Conservation (phyloP, 2,113 vertebrate species). For the Sterna hirundo region DNA sequence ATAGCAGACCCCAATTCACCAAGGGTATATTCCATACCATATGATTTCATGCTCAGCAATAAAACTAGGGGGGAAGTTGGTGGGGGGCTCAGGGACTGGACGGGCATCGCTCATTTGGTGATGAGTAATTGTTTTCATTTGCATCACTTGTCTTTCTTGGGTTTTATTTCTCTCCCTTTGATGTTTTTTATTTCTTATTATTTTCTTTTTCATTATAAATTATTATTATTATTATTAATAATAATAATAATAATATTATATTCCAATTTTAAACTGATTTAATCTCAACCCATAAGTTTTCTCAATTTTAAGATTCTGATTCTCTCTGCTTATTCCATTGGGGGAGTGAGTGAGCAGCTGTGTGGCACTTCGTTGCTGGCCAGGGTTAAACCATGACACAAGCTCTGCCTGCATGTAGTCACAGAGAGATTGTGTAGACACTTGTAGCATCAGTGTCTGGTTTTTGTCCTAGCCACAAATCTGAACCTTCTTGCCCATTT, state of each 20-base stretch:
- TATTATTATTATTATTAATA: neutral
- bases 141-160: neutral
- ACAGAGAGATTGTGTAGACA: neutral
- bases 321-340: neutral
- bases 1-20: neutral
- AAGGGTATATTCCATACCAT: neutral
- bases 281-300: neutral
- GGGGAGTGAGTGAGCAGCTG: neutral
- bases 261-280: neutral
- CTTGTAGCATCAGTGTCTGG: neutral
- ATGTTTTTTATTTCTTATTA: neutral
- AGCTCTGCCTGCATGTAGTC: neutral
- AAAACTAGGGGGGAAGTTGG: neutral
- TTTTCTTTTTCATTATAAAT: neutral
- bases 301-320: neutral
- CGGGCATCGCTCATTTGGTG: neutral
- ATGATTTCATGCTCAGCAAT: neutral
- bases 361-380: neutral
- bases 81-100: too few relatives aligned
- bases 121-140: neutral
- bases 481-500: neutral
- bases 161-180: neutral
- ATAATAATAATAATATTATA: neutral
- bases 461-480: neutral
- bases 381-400: neutral